These are phyloP conservation scores for Echinometra lucunter DNA, from an alignment of 53 echinoderm and acorn worm species.

Conservation along the genomic window DNA sequence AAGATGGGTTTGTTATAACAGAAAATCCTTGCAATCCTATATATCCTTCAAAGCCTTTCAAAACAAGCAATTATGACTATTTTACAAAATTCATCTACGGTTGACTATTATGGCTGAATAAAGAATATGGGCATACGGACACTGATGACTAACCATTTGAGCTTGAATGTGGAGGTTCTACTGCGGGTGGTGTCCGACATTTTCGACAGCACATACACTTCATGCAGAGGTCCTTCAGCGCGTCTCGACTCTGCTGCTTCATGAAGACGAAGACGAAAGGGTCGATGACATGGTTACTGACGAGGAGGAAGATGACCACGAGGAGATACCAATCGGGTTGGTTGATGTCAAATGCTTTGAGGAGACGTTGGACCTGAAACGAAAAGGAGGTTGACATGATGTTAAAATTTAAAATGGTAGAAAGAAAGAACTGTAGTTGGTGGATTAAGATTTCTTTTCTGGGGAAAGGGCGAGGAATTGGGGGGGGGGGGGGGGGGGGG, in stretches of 20 bases:
- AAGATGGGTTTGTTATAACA: background rate
- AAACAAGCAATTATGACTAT: background rate
- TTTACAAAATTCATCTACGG: no score
- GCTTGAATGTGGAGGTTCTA: background rate
- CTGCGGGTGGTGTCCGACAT: background rate
- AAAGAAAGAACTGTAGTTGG: no score
- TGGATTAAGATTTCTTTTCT: no score
- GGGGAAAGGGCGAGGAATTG: no score
- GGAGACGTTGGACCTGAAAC: slow-evolving; percentile 71
- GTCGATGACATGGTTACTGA: slow-evolving; percentile 80
- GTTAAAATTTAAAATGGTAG: no score
- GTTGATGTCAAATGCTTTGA: slow-evolving; percentile 57
- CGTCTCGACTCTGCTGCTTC: slow-evolving; percentile 75
- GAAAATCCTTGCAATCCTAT: background rate
- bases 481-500: no score
- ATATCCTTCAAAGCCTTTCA: background rate
- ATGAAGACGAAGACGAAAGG: slow-evolving; percentile 89
- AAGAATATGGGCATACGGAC: no score
- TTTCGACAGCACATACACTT: slow-evolving; percentile 27
- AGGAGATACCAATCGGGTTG: slow-evolving; percentile 42
- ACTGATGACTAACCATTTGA: background rate
- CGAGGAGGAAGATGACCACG: slow-evolving; percentile 77
- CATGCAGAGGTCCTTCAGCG: slow-evolving; percentile 54
- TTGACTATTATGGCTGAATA: no score
- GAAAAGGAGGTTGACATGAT: background rate